A percentile compares a stretch with the other conserved stretches of the same genome.
These are phyloP conservation scores for Fregetta grallaria DNA, from an alignment of 2,113 vertebrate species.

Conservation along the genomic window DNA sequence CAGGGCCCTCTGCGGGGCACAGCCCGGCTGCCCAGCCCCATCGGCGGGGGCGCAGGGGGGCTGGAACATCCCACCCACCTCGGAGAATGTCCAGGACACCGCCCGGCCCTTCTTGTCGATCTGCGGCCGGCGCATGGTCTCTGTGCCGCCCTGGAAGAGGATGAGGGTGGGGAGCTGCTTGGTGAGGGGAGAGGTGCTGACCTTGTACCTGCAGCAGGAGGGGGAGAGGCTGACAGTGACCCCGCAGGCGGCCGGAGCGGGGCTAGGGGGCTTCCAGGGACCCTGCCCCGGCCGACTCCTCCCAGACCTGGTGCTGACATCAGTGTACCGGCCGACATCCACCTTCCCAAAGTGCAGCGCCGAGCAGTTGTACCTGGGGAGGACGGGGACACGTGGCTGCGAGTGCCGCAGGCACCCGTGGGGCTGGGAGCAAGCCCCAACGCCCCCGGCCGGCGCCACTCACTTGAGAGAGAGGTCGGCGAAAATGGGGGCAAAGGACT, in stretches of 20 bases:
- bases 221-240: background rate
- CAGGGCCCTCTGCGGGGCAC: rapidly evolving
- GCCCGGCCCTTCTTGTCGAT: constrained; percentile 94
- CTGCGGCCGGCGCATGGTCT: constrained; percentile 87
- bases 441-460: background rate
- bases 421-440: background rate
- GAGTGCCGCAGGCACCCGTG: rapidly evolving
- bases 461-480: constrained; percentile 93
- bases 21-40: rapidly evolving
- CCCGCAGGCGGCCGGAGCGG: rapidly evolving
- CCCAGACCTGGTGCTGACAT: constrained; percentile 83
- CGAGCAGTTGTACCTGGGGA: constrained; percentile 86
- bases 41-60: background rate
- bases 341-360: constrained; percentile 93
- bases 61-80: constrained; percentile 71
- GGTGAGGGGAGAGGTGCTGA: constrained; percentile 89
- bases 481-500: constrained; percentile 91
- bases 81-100: constrained; percentile 95
- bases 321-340: constrained; percentile 90
- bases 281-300: rapidly evolving
- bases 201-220: constrained; percentile 79
- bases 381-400: rapidly evolving
- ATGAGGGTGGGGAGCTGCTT: constrained; percentile 93
- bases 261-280: background rate
- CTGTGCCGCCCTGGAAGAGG: constrained; percentile 87